Percentiles rank a stretch among this genome's conserved stretches.
Evolutionary conservation across 2,797 vertebrate genomes (phyloP).

Genomic region (Rhinoraja longicauda): DNA sequence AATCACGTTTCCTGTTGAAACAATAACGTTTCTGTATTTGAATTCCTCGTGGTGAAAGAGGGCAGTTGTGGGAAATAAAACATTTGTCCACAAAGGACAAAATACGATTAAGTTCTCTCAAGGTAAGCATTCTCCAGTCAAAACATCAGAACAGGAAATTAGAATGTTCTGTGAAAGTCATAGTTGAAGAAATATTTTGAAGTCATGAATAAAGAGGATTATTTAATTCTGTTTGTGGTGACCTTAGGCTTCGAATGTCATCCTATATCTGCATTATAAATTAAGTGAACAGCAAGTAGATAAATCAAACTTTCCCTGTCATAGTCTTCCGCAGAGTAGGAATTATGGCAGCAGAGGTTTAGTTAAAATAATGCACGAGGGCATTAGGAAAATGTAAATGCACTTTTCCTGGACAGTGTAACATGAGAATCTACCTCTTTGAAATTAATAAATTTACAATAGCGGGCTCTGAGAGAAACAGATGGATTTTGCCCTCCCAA

Average conservation of each 20-base stretch:
- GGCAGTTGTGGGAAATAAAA: neutral
- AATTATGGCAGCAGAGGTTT: neutral
- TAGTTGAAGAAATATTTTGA: neutral
- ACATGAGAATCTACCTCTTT: neutral
- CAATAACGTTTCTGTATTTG: neutral
- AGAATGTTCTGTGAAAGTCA: neutral
- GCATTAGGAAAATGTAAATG: neutral
- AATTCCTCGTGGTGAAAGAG: neutral
- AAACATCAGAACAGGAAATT: constrained; percentile 17
- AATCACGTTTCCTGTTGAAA: neutral
- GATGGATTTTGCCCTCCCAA: neutral
- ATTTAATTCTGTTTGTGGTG: neutral
- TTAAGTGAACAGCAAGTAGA: neutral
- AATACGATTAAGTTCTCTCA: neutral
- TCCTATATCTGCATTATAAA: neutral
- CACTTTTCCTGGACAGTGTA: neutral
- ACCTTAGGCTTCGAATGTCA: neutral
- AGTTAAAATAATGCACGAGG: neutral
- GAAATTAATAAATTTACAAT: neutral
- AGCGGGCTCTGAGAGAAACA: neutral
- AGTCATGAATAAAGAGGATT: neutral
- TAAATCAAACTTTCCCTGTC: neutral
- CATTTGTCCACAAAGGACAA: neutral
- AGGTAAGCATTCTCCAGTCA: neutral
- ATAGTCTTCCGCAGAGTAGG: neutral